Evolutionary conservation across 2,888 invertebrate genomes (phyloP).

Genomic region (Cactoblastis cactorum): DNA sequence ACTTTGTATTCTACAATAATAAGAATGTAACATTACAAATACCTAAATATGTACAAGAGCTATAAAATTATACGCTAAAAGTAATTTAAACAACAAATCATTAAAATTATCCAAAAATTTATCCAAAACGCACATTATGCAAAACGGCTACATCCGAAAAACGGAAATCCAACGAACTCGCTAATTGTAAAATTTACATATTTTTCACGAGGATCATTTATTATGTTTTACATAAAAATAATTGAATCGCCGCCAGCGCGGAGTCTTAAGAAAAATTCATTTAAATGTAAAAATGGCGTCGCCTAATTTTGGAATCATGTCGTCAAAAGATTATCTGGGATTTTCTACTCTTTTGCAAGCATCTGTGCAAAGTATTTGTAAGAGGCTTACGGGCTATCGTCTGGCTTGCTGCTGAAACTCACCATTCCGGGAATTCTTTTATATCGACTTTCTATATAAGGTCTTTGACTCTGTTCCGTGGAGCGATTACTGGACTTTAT

Average conservation of each 20-base stretch:
- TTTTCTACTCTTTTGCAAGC: constrained; percentile 53
- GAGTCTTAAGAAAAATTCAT: constrained; percentile 36
- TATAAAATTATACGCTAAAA: not conserved
- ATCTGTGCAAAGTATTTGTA: constrained; percentile 42
- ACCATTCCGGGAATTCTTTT: not conserved
- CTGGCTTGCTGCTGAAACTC: constrained; percentile 2
- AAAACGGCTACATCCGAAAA: constrained; percentile 5
- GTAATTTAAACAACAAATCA: not conserved
- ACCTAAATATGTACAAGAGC: not conserved
- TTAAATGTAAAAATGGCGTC: constrained; percentile 50
- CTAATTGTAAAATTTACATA: constrained; percentile 16
- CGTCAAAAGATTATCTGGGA: constrained; percentile 63
- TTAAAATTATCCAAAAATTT: not conserved
- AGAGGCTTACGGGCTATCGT: constrained; percentile 43
- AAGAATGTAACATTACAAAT: not conserved
- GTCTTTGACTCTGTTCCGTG: not conserved
- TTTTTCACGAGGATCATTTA: constrained; percentile 13
- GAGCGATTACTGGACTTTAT: not conserved
- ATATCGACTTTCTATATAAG: constrained; percentile 4
- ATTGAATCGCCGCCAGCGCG: constrained; percentile 10
- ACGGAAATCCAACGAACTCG: constrained; percentile 6
- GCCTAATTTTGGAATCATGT: constrained; percentile 66
- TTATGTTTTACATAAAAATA: constrained; percentile 16
- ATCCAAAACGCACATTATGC: constrained; percentile 8
- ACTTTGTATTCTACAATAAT: no score